Base-by-base conservation (phyloP, 2,113 vertebrate genomes). In the Percina caprodes region DNA sequence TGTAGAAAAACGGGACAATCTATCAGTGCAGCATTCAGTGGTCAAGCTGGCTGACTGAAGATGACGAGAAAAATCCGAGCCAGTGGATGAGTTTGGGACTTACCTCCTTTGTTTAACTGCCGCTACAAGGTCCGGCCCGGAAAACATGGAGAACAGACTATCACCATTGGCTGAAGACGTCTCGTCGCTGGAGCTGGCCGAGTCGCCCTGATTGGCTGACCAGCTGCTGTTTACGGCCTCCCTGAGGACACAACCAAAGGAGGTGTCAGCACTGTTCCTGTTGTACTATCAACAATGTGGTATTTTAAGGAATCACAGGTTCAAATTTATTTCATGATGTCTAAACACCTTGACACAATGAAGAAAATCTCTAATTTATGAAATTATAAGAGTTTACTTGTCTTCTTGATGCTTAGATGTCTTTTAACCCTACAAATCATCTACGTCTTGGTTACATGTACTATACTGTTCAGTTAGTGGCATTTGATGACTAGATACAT, bases 71-170 rank as follows among this genome's bases (percentile, higher is more conserved):
- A 24, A 35, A 71, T 7, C 11, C 0, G n/a, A 42, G 6, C 9
- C 39, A 5, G 54, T 8, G 1, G 15, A 21, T 18, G 59, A 55
- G 30, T 56, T 23, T 15, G 19, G 7, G 12, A 63, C 80, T 52
- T 89, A 98, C 98, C 98, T 97, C 91, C 97, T 97, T 85, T 99
- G 98, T 88, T 99, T 99, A 63, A 99, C 98, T 39, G 98, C 98
- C 77, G 98, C 98, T 83, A 99, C 96, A 1, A 99, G 97, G 91
- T 99, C 98, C 61, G 98, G 98, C 78, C 98, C 98, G 88, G 98
- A 99, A 95, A 99, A 99, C 98, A 99, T 99, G 93, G 98, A 99
- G 94, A 99, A 99, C 84, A 99, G 93, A 79, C 97, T 99, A 95
- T 99, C 98, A 11, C 98, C 98, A 0, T 99, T 99, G 89, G 97